Base-by-base conservation (phyloP, 23 tunicate genomes). In the Diplosoma virens region DNA sequence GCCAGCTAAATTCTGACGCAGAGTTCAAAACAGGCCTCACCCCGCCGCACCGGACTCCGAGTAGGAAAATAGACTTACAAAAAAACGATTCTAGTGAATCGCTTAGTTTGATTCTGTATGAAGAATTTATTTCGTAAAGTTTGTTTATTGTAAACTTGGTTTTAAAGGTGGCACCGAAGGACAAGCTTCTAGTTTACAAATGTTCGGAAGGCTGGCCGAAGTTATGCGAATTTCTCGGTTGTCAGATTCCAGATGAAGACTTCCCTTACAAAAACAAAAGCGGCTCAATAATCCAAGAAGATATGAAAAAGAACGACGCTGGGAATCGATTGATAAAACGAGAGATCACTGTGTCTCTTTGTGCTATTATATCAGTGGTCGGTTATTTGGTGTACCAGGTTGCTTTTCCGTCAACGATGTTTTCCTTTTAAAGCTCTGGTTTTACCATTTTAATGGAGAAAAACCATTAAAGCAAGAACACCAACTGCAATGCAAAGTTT, bases 241-340 rank as follows among this genome's bases (percentile, higher is more conserved):
- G 88, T 41, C 81, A 83, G 58, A 65, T 83, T 29, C 88, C 88
- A 23, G 88, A 83, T 16, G 68, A 75, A 53, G 32, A 2, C 2
- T 84, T 84, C 46, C 90, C 90, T n/a, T 83, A 84, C 72, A 64
- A 77, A 58, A 84, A 84, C 78, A 67, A 84, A 68, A 28, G 37
- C 26, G 90, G 90, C 22, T 67, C 67, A 55, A 47, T 84, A 31
- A 48, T 73, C 30, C 58, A 84, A 37, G 63, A 84, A 23, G 72
- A 68, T 20, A 54, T 47, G 33, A 32, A 30, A 23, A 28, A 76
- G 7, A 48, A 46, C 3, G 78, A 77, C 21, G 76, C 88, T 3
- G 88, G 88, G 3, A 36, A 77, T 65, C 29, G 64, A 33, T 67
- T 63, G 25, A 84, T 84, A 16, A 55, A 67, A 30, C 82, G 90